Base-by-base conservation (phyloP, 2,888 invertebrate genomes). In the Eupithecia inturbata region DNA sequence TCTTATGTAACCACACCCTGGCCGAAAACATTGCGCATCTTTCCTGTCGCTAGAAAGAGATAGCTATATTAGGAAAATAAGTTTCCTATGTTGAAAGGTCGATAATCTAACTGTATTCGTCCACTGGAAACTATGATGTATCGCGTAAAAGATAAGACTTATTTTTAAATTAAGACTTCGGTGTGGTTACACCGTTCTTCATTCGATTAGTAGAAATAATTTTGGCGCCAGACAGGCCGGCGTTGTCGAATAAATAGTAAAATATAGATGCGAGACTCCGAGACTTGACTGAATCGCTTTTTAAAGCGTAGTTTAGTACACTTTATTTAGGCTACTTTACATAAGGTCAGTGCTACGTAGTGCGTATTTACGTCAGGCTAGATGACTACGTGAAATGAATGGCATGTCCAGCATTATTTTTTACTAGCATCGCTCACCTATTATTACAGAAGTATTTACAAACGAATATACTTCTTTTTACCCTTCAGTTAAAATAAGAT, bases 171-270 rank as follows among this genome's bases (percentile, higher is more conserved):
- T 14, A 31, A 62, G 31, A 62, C 62, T 62, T 31, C 31, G 39
- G 67, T 57, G 74, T 41, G 74, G 79, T 79, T 87, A 67, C 19
- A 79, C 68, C 84, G 62, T 87, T 89, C 80, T 10, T 1, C 71
- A 74, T 87, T 84, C 85, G 84, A 77, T 22, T 45, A 26, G 63
- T 73, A 81, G 82, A 84, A 85, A 87, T 83, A 80, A 72, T 83
- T 83, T 87, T 85, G 92, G 92, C 92, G 92, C 89, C 92, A 89
- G 89, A 87, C 89, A 70, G 91, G 76, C 88, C 81, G 92, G 79
- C 90, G 91, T 90, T 91, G 36, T 62, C 26, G 45, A 67, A 22
- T 28, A 16, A 1, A n/a, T 53, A 49, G n/a, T 31, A 14, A 10
- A n/a, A 33, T 49, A 33, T 12, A 70, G 73, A 74, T 67, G 60